Base-by-base conservation (phyloP, 2,888 invertebrate species). In the Spilosoma lubricipeda region DNA sequence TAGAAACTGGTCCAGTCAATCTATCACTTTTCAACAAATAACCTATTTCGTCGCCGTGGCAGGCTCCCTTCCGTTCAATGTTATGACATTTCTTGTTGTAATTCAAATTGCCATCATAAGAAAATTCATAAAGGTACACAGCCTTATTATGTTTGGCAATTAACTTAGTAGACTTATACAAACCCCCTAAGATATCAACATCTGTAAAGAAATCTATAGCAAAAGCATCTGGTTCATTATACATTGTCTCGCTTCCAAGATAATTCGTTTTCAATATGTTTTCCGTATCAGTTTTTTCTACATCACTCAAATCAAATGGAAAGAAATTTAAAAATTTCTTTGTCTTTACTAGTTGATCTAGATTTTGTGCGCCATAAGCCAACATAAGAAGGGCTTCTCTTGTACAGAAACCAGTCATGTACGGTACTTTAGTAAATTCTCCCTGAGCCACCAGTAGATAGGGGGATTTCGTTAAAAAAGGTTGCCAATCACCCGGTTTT, bases 41-140 rank as follows among this genome's bases (percentile, higher is more conserved):
- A 18, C 96, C 96, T 0, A 96, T 88, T 0, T 97, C 97, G 79
- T 97, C 97, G 0, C 93, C 96, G 84, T 97, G 97, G 52, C 96
- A 96, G 0, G 96, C 95, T 7, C 97, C 97, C 80, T 90, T 86
- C 0, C 95, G 89, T 0, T 93, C 80, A n/a, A 96, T 90, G 42
- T 93, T 90, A 20, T 92, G 85, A 15, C 91, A 86, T 72, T 92
- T 93, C 80, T 97, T 97, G 36, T 94, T 89, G 76, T 95, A 93
- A 85, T 96, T 96, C 5, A 96, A 90, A 23, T 89, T 90, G 5
- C 97, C 97, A 64, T 96, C 94, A 75, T 96, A 97, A 1, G 96
- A 91, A 85, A 97, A 97, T 73, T 96, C 94, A 80, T 97, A 97
- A 15, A 96, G 94, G 82, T 96, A 97, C 0, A 96, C 93, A 0